Conservation (phyloP, 2,888 invertebrate species). For the Agrotis segetum region DNA sequence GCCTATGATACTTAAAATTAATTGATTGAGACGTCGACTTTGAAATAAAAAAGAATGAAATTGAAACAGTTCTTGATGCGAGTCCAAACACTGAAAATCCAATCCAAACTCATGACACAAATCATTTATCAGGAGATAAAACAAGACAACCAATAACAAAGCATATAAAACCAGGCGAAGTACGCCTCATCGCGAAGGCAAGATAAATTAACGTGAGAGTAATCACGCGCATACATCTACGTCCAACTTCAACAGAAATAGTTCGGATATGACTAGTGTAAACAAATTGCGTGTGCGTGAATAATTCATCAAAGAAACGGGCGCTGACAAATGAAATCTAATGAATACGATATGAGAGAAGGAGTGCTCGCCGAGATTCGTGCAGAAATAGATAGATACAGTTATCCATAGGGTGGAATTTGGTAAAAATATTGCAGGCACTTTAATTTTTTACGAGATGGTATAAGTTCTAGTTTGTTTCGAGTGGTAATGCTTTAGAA, state of each 20-base stretch:
- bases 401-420: conserved; percentile 54
- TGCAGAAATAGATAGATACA: conserved; percentile 69
- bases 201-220: conserved; percentile 68
- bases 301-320: conserved; percentile 88
- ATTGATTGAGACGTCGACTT: no score
- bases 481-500: neutral
- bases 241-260: conserved; percentile 76
- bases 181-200: conserved; percentile 47
- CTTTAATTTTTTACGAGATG: conserved; percentile 56
- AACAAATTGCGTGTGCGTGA: conserved; percentile 86
- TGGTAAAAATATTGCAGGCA: conserved; percentile 61
- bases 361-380: conserved; percentile 76
- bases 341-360: conserved; percentile 88
- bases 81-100: conserved; percentile 8
- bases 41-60: neutral
- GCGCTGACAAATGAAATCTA: conserved; percentile 89
- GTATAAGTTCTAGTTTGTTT: conserved; percentile 34
- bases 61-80: neutral
- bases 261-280: conserved; percentile 78
- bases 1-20: no score
- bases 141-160: conserved; percentile 41
- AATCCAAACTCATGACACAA: conserved; percentile 32
- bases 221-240: conserved; percentile 73
- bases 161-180: conserved; percentile 49
- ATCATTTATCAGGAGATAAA: conserved; percentile 40